Base-by-base conservation (phyloP, 2,113 vertebrate species). In the Thomomys bottae region DNA sequence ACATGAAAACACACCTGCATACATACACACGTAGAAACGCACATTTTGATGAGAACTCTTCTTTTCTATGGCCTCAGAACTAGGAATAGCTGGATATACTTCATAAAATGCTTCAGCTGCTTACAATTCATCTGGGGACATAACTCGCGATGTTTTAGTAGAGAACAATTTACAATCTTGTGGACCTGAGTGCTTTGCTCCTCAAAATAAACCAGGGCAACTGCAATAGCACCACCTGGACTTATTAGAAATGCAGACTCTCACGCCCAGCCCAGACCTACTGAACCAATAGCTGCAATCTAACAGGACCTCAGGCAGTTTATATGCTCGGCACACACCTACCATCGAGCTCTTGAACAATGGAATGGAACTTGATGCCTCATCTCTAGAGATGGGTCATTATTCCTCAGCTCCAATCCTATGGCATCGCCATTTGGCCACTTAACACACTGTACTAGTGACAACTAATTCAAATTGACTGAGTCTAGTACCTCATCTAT, bases 161-260 rank as follows among this genome's bases (percentile, higher is more conserved):
- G 26, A 78, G 75, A 57, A 54, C 23, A 89, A 14, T 66, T 87
- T 82, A 40, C 88, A 88, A 42, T 15, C 21, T 28, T 78, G 4
- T 84, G 14, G 64, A 45, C 42, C 63, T 76, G n/a, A 45, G n/a
- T 54, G n/a, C 23, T 49, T 76, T 78, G 54, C 23, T 57, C 8
- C 42, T 67, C 57, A 78, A 42, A 64, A 66, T 54, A 12, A 26
- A 6, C 49, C 71, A 17, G 23, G 28, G 18, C 28, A 70, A 68
- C 12, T 18, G 8, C 23, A 11, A 28, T 0, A 30, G 9, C 20
- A 38, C 30, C 45, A 42, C 36, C 66, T 87, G 68, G 45, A 59
- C 24, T 91, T 75, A 15, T 73, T 87, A 73, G 73, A 64, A 73
- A 92, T 63, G 40, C 66, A 79, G 68, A 81, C 11, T 34, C 42